phyloP scores from a whole-genome alignment of 2,888 invertebrate genomes.

The Patella depressa region DNA sequence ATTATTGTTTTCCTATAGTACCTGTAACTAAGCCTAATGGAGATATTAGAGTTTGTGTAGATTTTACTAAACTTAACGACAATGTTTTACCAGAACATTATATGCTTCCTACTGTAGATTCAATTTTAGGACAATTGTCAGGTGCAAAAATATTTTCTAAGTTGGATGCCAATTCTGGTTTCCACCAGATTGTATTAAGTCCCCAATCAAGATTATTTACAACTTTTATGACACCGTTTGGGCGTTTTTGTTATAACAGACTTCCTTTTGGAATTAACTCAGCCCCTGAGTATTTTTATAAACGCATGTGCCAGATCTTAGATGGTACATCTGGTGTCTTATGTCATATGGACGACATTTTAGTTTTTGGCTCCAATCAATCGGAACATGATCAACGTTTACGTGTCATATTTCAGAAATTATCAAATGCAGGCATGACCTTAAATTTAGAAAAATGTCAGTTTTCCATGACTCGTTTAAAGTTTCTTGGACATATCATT shows the following conservation, averaged over 20 bases:
- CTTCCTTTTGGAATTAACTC: constrained; percentile 54
- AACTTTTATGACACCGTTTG: constrained; percentile 45
- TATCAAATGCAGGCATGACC: constrained; percentile 24
- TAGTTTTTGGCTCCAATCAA: constrained; percentile 23
- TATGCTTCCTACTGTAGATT: constrained; percentile 14
- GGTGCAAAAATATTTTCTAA: no score
- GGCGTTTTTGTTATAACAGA: constrained; percentile 35
- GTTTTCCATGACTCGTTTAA: constrained; percentile 24
- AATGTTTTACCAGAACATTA: neutral
- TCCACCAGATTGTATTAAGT: no score
- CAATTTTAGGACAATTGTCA: no score
- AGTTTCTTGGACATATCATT: constrained; percentile 36
- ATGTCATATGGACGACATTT: constrained; percentile 38
- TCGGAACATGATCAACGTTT: constrained; percentile 25
- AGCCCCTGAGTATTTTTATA: constrained; percentile 71
- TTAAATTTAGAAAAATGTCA: constrained; percentile 36
- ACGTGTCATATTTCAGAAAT: neutral
- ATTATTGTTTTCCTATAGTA: neutral
- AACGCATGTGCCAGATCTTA: constrained; percentile 56
- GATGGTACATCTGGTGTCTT: constrained; percentile 28
- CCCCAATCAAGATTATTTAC: constrained; percentile 29
- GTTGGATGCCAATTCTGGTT: no score
- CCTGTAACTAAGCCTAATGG: neutral
- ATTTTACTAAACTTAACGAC: constrained; percentile 1
- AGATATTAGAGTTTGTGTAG: neutral